These are phyloP conservation scores for Cistogaster globosa DNA, from an alignment of 2,888 invertebrate genomes.

Conservation along the genomic window DNA sequence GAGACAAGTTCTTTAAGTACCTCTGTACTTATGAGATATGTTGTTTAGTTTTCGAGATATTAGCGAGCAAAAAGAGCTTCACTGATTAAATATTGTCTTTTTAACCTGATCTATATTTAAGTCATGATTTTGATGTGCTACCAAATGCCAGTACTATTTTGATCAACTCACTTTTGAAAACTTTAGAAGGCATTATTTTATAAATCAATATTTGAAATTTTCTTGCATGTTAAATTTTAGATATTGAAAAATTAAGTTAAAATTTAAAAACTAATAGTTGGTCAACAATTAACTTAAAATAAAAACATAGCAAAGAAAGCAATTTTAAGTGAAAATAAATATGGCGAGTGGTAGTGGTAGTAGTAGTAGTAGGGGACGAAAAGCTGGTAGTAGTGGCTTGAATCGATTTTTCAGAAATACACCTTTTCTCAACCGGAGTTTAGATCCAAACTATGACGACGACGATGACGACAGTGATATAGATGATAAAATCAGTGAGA, in stretches of 20 bases:
- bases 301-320: slow-evolving; percentile 37
- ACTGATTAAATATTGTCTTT: no score
- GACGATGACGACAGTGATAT: slow-evolving; percentile 61
- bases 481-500: slow-evolving; percentile 65
- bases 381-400: slow-evolving; percentile 59
- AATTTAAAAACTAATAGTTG: slow-evolving; percentile 5
- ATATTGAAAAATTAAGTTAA: slow-evolving; percentile 8
- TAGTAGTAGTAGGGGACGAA: slow-evolving; percentile 46
- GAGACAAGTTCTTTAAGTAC: no score
- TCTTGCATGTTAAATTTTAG: slow-evolving; percentile 9
- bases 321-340: slow-evolving; percentile 54
- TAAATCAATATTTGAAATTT: slow-evolving; percentile 47
- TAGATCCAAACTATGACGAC: slow-evolving; percentile 42
- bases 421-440: slow-evolving; percentile 46
- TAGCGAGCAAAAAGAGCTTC: no score
- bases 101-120: no score
- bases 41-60: no score
- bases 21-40: no score
- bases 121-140: no score
- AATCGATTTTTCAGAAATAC: slow-evolving; percentile 38
- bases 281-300: background rate
- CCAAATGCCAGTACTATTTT: background rate
- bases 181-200: slow-evolving; percentile 24
- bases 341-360: slow-evolving; percentile 74
- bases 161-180: slow-evolving; percentile 8